These are phyloP conservation scores for Callaeas wilsoni DNA, from an alignment of 2,113 vertebrate species.

Conservation along the genomic window DNA sequence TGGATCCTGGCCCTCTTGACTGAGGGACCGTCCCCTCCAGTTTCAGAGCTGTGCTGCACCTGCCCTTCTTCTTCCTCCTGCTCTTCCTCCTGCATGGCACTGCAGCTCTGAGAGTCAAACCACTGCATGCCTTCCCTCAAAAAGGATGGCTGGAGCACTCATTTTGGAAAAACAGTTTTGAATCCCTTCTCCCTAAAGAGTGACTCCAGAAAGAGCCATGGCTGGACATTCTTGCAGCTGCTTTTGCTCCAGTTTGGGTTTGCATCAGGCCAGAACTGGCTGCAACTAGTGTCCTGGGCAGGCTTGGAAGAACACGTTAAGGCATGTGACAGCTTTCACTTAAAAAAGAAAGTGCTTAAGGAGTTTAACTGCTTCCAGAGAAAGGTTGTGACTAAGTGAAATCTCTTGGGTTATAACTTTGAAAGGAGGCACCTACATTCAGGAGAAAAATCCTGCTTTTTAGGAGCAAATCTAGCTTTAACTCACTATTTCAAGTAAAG, in stretches of 20 bases:
- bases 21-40: background rate
- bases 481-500: constrained; percentile 11
- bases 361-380: background rate
- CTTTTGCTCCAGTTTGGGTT: background rate
- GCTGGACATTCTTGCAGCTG: background rate
- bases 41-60: background rate
- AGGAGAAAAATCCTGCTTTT: background rate
- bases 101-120: background rate
- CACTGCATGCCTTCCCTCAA: background rate
- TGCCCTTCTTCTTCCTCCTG: background rate
- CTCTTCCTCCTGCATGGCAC: background rate
- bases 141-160: background rate
- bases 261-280: background rate
- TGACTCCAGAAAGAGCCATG: fast-evolving
- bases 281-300: background rate
- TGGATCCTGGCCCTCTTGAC: background rate
- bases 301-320: background rate
- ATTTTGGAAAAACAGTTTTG: background rate
- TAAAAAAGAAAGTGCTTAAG: background rate
- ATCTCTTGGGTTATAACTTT: background rate
- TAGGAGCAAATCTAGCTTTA: background rate
- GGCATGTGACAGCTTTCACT: fast-evolving
- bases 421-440: background rate
- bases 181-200: background rate
- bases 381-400: background rate